These are phyloP conservation scores for Struthidea cinerea DNA, from an alignment of 2,113 vertebrate genomes.

Conservation along the genomic window DNA sequence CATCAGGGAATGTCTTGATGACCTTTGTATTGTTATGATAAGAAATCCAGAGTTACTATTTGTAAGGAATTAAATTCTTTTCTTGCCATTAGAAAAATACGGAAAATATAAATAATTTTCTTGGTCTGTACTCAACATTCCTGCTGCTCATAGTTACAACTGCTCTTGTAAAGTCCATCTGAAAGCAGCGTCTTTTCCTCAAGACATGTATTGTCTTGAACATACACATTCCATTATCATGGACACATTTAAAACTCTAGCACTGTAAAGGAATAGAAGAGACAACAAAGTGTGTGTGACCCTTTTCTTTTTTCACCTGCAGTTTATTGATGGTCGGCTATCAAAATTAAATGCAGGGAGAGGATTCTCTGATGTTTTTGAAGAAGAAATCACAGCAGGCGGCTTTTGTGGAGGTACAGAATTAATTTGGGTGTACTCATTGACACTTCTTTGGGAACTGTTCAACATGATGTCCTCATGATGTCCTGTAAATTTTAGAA, in stretches of 20 bases:
- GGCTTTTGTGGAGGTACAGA: conserved; percentile 91
- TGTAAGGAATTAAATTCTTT: neutral
- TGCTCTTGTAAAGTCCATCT: neutral
- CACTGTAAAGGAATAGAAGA: neutral
- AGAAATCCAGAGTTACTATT: neutral
- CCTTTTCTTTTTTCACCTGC: conserved; percentile 39
- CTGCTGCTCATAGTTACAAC: neutral
- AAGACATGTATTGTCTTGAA: neutral
- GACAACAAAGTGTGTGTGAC: neutral
- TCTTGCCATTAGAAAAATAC: neutral
- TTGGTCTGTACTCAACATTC: neutral
- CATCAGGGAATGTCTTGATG: neutral
- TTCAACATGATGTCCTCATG: neutral
- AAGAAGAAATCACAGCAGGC: conserved; percentile 95
- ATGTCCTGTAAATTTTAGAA: neutral
- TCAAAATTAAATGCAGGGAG: conserved; percentile 93
- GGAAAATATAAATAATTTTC: neutral
- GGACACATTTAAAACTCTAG: neutral
- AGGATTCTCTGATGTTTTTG: conserved; percentile 92
- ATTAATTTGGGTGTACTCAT: neutral
- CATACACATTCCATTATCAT: neutral
- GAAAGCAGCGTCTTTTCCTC: neutral
- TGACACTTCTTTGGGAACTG: neutral
- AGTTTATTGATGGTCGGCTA: conserved; percentile 97
- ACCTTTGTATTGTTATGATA: neutral